A percentile compares a stretch with the other conserved stretches of the same genome.
These are phyloP conservation scores for Taenioides sp. DNA, from an alignment of 2,797 vertebrate genomes.

Conservation along the genomic window DNA sequence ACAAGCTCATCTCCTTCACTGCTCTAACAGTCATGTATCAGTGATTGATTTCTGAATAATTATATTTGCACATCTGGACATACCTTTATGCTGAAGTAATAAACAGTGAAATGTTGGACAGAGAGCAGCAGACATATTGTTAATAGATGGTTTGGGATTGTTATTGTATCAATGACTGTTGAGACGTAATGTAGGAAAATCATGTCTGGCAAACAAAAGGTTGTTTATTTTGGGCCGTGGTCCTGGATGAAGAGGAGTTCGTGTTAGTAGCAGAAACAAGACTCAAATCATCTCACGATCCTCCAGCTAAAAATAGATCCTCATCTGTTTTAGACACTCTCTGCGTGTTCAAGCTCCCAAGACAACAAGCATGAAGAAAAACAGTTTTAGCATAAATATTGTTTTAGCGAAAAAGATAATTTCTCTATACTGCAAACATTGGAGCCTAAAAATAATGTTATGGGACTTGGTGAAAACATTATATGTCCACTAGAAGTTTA, in stretches of 20 bases:
- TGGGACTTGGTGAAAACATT: neutral
- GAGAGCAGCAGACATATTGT: conserved; percentile 67
- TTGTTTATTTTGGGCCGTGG: conserved; percentile 71
- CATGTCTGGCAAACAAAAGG: conserved; percentile 66
- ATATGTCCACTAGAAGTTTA: neutral
- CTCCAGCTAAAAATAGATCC: conserved; percentile 68
- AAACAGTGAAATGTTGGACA: conserved; percentile 52
- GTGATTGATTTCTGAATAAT: conserved; percentile 34
- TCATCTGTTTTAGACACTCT: conserved; percentile 57
- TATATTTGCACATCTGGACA: conserved; percentile 38
- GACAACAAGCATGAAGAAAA: conserved; percentile 50
- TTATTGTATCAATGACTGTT: conserved; percentile 75
- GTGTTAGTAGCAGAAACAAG: conserved; percentile 57
- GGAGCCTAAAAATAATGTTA: conserved; percentile 17
- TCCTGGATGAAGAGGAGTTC: conserved; percentile 53
- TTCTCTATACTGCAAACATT: neutral
- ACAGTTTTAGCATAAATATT: conserved; percentile 51
- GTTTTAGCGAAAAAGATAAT: conserved; percentile 15
- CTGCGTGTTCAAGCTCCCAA: conserved; percentile 38
- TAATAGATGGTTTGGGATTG: conserved; percentile 60
- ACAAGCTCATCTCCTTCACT: neutral
- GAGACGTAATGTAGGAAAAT: conserved; percentile 67
- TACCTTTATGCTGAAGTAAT: conserved; percentile 46
- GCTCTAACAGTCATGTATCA: conserved; percentile 1
- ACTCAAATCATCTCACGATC: conserved; percentile 68